Evolutionary conservation across 2,888 invertebrate genomes (phyloP), one percentile per base, ranked within the genome.

Genomic region (Xanthorhoe designata): DNA sequence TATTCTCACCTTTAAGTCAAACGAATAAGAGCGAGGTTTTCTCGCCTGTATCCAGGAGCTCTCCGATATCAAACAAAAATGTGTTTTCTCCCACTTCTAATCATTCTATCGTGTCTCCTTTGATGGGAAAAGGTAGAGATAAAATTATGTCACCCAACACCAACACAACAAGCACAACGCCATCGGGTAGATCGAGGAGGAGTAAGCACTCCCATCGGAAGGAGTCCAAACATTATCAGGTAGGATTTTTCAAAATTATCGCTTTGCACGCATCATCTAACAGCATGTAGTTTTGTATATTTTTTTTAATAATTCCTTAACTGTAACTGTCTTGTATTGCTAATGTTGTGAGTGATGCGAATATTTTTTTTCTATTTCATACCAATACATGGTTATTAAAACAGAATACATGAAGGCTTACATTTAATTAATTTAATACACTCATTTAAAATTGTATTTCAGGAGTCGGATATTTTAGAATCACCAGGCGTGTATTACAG

Each of bases 381-480:
- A n/a, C n/a, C n/a, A n/a, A n/a, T n/a, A n/a, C n/a, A n/a, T n/a
- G n/a, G 8, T 15, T 45, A 1, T n/a, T 45, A n/a, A 13, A 42
- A 45, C 5, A 45, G n/a, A 15, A 15, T n/a, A 45, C 2, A 8
- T 10, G 38, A 38, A n/a, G n/a, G n/a, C n/a, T n/a, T n/a, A 38
- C 35, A 9, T 35, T 35, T 35, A 35, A 35, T 35, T 35, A 2
- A 24, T 35, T 7, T 2, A 8, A 35, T 9, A 35, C 10, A 35
- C 35, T 35, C 8, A 9, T 35, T 15, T 57, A 24, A 15, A 15
- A 49, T 55, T 58, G 3, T 54, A 45, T 86, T 88, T 72, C 92
- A 95, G 91, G 96, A 97, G 82, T 97, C 97, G 17, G 97, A 97
- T 82, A 97, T 97, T 69, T 91, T 97, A 73, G 97, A 97, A 86